These are phyloP conservation scores for Alaudala cheleensis DNA, from an alignment of 2,113 vertebrate genomes.

Conservation along the genomic window DNA sequence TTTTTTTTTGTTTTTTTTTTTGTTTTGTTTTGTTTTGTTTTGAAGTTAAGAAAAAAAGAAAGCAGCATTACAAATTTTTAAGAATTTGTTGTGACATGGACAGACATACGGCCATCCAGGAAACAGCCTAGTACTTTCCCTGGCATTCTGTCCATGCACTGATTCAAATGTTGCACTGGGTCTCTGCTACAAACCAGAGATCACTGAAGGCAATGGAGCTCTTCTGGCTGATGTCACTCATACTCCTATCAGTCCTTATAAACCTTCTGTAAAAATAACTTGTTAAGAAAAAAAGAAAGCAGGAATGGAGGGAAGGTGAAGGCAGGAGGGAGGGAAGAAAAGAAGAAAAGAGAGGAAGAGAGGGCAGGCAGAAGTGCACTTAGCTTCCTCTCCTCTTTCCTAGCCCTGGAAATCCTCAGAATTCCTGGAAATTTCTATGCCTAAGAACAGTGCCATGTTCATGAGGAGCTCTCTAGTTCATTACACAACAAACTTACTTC, in stretches of 20 bases:
- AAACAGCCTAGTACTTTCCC: neutral
- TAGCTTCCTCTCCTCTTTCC: neutral
- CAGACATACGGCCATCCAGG: neutral
- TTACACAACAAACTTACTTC: neutral
- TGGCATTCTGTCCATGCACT: neutral
- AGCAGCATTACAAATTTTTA: neutral
- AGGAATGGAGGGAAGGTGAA: neutral
- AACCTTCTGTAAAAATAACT: neutral
- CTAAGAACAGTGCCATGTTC: neutral
- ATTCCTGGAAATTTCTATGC: neutral
- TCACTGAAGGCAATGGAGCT: rapidly evolving
- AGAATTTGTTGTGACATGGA: neutral
- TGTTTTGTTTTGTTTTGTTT: too few relatives aligned
- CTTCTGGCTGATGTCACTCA: neutral
- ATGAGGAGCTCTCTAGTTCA: neutral
- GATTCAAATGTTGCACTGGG: neutral
- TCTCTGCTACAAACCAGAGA: neutral
- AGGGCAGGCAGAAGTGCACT: neutral
- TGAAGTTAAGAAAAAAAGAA: too few relatives aligned
- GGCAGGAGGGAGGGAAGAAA: neutral
- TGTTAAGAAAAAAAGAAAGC: neutral
- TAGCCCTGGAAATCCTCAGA: neutral
- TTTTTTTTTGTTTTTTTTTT: too few relatives aligned
- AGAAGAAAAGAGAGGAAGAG: neutral
- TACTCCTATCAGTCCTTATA: neutral